Base-by-base conservation (phyloP, 2,797 vertebrate species). In the Ambastaia sidthimunki region DNA sequence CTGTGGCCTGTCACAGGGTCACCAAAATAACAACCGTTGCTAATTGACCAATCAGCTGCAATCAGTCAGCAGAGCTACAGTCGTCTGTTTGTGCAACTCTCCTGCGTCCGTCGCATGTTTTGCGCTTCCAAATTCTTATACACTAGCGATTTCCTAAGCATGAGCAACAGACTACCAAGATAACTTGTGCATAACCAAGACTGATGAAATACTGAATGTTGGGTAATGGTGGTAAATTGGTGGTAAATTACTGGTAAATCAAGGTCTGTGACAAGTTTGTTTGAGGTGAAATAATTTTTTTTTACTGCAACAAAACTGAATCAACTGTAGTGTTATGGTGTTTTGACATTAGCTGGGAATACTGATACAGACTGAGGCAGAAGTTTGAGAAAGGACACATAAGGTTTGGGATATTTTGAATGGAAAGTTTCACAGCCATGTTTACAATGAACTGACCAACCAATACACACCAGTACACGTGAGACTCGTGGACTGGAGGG, bases 11-110 rank as follows among this genome's bases (percentile, higher is more conserved):
- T 80, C 77, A 76, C 59, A 59, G 80, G 85, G 86, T 83, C 79
- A 81, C 54, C 11, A 21, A 41, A 16, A 62, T 65, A 84, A 84
- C 80, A 76, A 80, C 59, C 28, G 44, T 50, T 54, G 71, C 71
- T 79, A 84, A 87, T 85, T 82, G 78, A 62, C 82, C 68, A 80
- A 77, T 83, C 76, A 83, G 77, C 62, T 69, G 65, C 82, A 83
- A 83, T 85, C 75, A 75, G n/a, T n/a, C n/a, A n/a, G n/a, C n/a
- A n/a, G n/a, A n/a, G n/a, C n/a, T 57, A 44, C 59, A 71, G 57
- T 74, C 25, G 10, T 63, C 71, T 71, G 66, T 68, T 82, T 15
- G 19, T 4, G 21, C 21, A 21, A 21, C 55, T 68, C 70, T 21
- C 18, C 31, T 59, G 57, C 6, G 34, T 59, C 63, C 0, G 25